These are phyloP conservation scores for Atopsyche davidsoni DNA, from an alignment of 1,140 invertebrate species.

Conservation along the genomic window DNA sequence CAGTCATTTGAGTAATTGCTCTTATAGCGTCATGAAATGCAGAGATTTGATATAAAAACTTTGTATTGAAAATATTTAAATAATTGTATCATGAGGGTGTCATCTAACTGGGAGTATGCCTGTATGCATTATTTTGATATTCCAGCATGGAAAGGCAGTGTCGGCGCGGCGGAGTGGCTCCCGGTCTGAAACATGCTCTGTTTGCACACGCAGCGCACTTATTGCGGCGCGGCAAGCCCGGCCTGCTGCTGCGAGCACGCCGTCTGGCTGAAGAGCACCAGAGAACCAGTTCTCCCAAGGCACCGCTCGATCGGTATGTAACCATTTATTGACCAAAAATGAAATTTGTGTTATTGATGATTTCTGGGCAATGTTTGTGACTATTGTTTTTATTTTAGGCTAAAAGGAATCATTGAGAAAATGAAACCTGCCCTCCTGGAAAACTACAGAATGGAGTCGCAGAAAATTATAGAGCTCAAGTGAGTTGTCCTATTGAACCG, in stretches of 20 bases:
- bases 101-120: no score
- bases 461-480: slow-evolving; percentile 30
- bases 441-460: slow-evolving; percentile 41
- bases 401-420: slow-evolving; percentile 43
- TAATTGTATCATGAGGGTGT: no score
- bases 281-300: not conserved
- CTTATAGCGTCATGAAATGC: no score
- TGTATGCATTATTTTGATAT: no score
- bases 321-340: not conserved
- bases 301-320: slow-evolving; percentile 5
- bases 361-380: not conserved
- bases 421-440: slow-evolving; percentile 41
- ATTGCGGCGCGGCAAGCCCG: slow-evolving; percentile 24
- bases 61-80: no score
- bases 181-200: slow-evolving; percentile 14
- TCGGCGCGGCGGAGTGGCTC: slow-evolving; percentile 12
- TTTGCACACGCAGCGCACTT: slow-evolving; percentile 23
- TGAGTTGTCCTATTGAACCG: slow-evolving; percentile 15
- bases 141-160: slow-evolving; percentile 26
- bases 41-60: no score
- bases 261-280: slow-evolving; percentile 22
- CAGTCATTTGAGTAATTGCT: no score
- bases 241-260: slow-evolving; percentile 22
- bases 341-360: not conserved
- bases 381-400: slow-evolving; percentile 34